These are phyloP conservation scores for Ectemnius continuus DNA, from an alignment of 2,888 invertebrate genomes.

Conservation along the genomic window DNA sequence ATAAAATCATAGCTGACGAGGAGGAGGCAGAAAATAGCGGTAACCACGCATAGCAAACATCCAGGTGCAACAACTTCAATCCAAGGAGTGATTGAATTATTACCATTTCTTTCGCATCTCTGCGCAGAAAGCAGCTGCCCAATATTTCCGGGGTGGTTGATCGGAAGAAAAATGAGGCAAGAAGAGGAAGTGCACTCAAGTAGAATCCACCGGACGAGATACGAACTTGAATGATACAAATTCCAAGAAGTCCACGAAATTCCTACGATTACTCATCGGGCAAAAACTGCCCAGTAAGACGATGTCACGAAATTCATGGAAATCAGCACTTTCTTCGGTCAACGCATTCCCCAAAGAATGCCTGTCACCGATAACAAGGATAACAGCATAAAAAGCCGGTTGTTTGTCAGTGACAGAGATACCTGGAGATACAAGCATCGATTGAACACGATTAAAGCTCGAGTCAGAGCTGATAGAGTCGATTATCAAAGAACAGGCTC, in stretches of 20 bases:
- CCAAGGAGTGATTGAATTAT: conserved; percentile 27
- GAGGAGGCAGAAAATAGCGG: conserved; percentile 55
- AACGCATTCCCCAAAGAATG: background rate
- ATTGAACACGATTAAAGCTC: background rate
- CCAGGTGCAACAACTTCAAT: conserved; percentile 50
- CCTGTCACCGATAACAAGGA: background rate
- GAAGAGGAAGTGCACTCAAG: too few relatives aligned
- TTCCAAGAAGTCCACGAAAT: too few relatives aligned
- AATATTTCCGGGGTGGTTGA: background rate
- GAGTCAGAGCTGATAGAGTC: too few relatives aligned
- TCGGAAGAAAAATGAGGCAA: background rate
- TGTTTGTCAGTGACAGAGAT: background rate
- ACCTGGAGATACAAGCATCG: background rate
- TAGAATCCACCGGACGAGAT: too few relatives aligned
- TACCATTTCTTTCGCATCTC: conserved; percentile 23
- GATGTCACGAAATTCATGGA: too few relatives aligned
- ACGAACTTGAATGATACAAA: too few relatives aligned
- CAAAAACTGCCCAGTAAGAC: too few relatives aligned
- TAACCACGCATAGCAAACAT: conserved; percentile 62
- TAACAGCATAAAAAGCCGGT: background rate
- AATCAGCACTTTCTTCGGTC: background rate
- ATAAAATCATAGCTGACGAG: conserved; percentile 34
- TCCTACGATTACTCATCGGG: too few relatives aligned
- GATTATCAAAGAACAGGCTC: too few relatives aligned
- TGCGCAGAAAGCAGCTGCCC: background rate